Evolutionary conservation across 1,140 invertebrate genomes (phyloP), one percentile per base, ranked within the genome.

Genomic region (Brachionus rotundiformis): DNA sequence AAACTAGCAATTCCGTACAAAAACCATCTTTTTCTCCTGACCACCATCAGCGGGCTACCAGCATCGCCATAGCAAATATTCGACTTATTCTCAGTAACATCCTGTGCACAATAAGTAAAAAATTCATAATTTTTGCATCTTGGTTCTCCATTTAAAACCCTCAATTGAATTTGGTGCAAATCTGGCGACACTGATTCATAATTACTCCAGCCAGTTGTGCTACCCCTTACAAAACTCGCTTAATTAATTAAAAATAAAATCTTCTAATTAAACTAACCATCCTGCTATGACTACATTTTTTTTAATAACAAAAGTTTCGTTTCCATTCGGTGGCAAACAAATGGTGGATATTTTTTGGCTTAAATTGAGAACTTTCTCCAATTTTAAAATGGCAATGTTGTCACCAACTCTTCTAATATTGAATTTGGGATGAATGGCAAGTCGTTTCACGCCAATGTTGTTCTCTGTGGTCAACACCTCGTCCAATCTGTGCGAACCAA

Each of bases 61-160:
- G 68, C 33, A 19, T 73, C 68, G 13, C 68, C 68, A 44, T 73
- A 73, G 41, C 68, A 73, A 25, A 73, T 73, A 44, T 73, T 73
- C 13, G 68, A 73, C 19, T 73, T 41, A 6, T 73, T 73, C 10
- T 41, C 36, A 11, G 7, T 44, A 1, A 11, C 19, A 47, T 73
- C 68, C 23, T 25, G 23, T 27, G 36, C 68, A 73, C 68, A 73
- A 41, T 73, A 73, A 1, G 19, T 25, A 29, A 73, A 44, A 23
- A 10, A 23, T 1, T 73, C 25, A 10, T 73, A 73, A 6, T 11
- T 73, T 47, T 44, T 11, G 8, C 68, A 73, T 10, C 3, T 8
- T 23, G 68, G 68, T 8, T 44, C 39, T 41, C 33, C 19, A 23
- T 68, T 68, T 3, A 68, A 5, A 1, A 73, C 68, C n/a, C 41